phyloP scores from a whole-genome alignment of 2,888 invertebrate species.

The Amiota minor region DNA sequence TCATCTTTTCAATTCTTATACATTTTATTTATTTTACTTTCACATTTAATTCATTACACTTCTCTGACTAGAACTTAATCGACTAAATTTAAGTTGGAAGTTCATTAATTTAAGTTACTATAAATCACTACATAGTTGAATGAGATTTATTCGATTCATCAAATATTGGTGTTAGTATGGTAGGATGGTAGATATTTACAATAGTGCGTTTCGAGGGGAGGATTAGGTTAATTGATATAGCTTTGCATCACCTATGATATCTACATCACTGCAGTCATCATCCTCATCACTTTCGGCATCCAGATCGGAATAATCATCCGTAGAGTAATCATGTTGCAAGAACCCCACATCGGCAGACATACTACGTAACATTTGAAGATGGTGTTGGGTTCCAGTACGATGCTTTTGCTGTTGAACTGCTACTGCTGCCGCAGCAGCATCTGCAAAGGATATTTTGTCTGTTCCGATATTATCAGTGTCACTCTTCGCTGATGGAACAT shows the following conservation, averaged over 20 bases:
- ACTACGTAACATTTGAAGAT: conserved; percentile 61
- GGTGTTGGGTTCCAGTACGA: conserved; percentile 42
- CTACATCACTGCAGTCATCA: conserved; percentile 73
- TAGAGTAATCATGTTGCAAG: conserved; percentile 69
- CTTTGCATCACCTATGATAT: conserved; percentile 72
- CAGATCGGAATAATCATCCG: conserved; percentile 71
- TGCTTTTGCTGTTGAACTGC: conserved; percentile 35
- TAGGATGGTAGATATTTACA: not conserved
- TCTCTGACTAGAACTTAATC: not conserved
- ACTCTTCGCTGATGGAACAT: conserved; percentile 39
- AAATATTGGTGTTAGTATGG: too few relatives aligned
- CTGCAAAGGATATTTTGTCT: conserved; percentile 44
- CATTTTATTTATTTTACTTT: conserved; percentile 3
- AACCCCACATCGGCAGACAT: conserved; percentile 53
- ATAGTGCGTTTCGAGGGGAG: not conserved
- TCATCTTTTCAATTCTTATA: not conserved
- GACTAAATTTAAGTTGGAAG: conserved; percentile 19
- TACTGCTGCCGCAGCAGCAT: conserved; percentile 27
- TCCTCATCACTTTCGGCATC: conserved; percentile 67
- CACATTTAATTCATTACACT: not conserved
- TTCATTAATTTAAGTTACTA: not conserved
- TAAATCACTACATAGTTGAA: conserved; percentile 20
- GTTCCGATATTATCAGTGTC: conserved; percentile 37
- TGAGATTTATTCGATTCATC: not conserved
- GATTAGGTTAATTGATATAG: conserved; percentile 70